Percentiles rank a stretch among this genome's conserved stretches.
Conservation (phyloP, 2,888 invertebrate species). For the Lasioglossum morio region DNA sequence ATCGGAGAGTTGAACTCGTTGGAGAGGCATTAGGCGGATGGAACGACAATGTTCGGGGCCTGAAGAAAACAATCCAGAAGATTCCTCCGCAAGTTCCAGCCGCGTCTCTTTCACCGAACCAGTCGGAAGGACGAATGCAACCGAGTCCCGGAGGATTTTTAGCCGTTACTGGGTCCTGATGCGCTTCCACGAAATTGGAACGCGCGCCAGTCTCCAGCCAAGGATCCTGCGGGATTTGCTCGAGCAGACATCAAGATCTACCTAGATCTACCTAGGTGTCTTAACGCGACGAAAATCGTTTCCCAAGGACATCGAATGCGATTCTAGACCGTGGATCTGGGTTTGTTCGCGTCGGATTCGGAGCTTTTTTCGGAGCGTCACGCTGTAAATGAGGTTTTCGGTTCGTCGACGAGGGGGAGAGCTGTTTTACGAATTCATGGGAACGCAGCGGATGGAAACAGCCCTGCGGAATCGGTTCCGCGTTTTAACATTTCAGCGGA, state of each 20-base stretch:
- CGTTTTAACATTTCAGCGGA: neutral
- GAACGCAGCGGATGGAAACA: neutral
- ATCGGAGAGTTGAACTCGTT: conserved; percentile 21
- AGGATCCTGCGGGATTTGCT: neutral
- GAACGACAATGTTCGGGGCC: neutral
- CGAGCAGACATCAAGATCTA: neutral
- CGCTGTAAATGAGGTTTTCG: neutral
- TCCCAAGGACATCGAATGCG: neutral
- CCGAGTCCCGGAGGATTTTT: neutral
- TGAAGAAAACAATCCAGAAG: neutral
- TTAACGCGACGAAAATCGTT: neutral
- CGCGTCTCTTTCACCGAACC: neutral
- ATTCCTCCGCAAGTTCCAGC: neutral
- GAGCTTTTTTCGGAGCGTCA: neutral
- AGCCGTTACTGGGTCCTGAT: neutral
- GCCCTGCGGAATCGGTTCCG: neutral
- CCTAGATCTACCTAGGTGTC: neutral
- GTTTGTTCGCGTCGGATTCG: neutral
- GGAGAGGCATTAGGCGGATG: conserved; percentile 33
- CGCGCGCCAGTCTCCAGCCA: neutral
- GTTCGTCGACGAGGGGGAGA: neutral
- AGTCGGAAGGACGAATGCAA: neutral
- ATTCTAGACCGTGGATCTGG: neutral
- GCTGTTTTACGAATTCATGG: neutral
- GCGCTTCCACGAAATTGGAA: conserved; percentile 2